Evolutionary conservation across 2,888 invertebrate genomes (phyloP).

Genomic region (Macrophya alboannulata): DNA sequence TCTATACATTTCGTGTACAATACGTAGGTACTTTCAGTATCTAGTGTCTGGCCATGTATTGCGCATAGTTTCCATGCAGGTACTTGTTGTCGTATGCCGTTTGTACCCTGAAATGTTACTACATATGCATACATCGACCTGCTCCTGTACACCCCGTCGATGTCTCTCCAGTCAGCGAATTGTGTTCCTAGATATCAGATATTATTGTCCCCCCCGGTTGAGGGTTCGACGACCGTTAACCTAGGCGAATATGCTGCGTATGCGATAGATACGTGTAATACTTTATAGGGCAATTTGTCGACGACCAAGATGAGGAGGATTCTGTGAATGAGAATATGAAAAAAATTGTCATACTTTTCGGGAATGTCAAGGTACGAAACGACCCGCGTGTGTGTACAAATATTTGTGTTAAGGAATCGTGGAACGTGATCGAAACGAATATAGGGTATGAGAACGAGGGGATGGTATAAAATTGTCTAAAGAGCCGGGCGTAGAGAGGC

Average conservation of each 20-base stretch:
- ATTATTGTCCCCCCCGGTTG: conserved; percentile 10
- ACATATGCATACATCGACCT: not conserved
- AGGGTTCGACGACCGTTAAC: not conserved
- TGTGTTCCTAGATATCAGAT: conserved; percentile 38
- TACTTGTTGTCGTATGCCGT: not conserved
- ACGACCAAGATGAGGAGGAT: not conserved
- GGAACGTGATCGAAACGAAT: not conserved
- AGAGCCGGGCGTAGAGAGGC: not conserved
- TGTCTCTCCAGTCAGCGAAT: not conserved
- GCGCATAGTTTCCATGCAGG: not conserved
- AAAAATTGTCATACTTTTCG: too few species aligned
- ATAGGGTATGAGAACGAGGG: not conserved
- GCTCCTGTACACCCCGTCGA: not conserved
- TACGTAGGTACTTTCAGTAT: not conserved
- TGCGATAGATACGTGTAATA: not conserved
- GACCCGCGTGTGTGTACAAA: too few species aligned
- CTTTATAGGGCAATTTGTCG: not conserved
- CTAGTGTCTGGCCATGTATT: not conserved
- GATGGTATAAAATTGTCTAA: not conserved
- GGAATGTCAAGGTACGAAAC: too few species aligned
- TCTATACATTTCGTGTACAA: not conserved
- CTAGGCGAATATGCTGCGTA: not conserved
- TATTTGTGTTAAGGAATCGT: not conserved
- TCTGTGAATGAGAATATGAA: not conserved
- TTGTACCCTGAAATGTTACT: not conserved